phyloP scores from a whole-genome alignment of 2,797 vertebrate genomes.

The Chloroceryle inda region DNA sequence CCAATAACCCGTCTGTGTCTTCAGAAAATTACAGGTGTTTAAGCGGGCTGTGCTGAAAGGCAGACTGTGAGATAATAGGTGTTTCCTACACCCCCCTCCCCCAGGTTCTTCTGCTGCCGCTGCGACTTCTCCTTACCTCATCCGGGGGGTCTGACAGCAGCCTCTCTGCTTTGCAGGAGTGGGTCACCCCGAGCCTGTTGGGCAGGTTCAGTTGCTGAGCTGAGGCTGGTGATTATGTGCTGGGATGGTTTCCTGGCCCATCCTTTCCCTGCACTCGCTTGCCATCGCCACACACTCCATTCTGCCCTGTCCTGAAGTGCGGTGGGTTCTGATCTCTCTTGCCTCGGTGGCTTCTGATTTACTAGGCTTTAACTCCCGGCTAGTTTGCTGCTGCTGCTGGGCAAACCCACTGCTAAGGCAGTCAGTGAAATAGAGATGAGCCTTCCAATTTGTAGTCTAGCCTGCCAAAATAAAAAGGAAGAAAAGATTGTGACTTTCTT shows the following conservation, averaged over 20 bases:
- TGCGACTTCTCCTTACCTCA: slow-evolving; percentile 24
- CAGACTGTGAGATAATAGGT: slow-evolving; percentile 53
- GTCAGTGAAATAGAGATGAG: not conserved
- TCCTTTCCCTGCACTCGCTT: not conserved
- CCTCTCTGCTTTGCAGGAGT: not conserved
- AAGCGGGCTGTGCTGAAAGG: slow-evolving; percentile 15
- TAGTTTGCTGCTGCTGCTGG: not conserved
- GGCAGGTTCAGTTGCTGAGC: slow-evolving; percentile 41
- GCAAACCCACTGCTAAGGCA: not conserved
- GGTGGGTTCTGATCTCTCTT: not conserved
- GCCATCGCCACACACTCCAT: not conserved
- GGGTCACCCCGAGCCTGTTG: slow-evolving; percentile 30
- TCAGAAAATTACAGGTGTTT: slow-evolving; percentile 65
- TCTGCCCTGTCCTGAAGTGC: not conserved
- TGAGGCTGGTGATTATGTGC: not conserved
- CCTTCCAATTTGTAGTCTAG: not conserved
- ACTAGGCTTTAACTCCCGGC: not conserved
- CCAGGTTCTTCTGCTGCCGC: not conserved
- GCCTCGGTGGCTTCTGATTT: not conserved
- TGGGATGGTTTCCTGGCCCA: not conserved
- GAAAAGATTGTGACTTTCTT: not conserved
- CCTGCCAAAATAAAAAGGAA: not conserved
- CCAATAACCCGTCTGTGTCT: slow-evolving; percentile 30
- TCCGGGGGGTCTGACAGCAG: not conserved
- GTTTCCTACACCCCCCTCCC: slow-evolving; percentile 46